Evolutionary conservation across 2,888 invertebrate genomes (phyloP), one percentile per base, ranked within the genome.

Genomic region (Emmelina monodactyla): DNA sequence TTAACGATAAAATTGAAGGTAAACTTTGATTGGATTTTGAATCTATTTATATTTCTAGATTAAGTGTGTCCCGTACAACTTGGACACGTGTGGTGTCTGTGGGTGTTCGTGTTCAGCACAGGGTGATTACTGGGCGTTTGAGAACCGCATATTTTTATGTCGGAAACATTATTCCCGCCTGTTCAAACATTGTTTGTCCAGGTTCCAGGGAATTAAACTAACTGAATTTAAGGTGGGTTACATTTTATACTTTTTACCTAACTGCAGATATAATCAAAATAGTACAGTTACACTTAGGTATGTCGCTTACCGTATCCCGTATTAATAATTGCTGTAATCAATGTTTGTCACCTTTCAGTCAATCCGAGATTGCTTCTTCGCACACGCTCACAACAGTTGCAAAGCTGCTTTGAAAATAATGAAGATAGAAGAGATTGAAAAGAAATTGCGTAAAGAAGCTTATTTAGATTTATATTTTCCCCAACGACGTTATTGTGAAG

Each of bases 91-190:
- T 44, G 70, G 60, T n/a, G 55, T 46, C 1, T 80, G 81, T 35
- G 71, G 69, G 1, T 71, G 72, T 39, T 70, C 65, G 0, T 81
- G 81, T 41, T 73, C 76, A 0, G 61, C 62, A 2, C 78, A 80
- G 41, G 85, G 85, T 1, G 85, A 85, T 50, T 85, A 85, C 45
- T 85, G 84, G 78, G 82, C 81, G 39, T 81, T 63, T 44, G 82
- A 80, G 46, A 67, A 80, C 43, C 60, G 68, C 43, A 55, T 79
- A 35, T 80, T 71, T 41, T 53, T 81, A 9, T 81, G 81, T 49
- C 56, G 81, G 43, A 64, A 59, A 44, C 79, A 80, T 51, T 79
- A 78, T 36, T 33, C 53, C 1, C 50, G 53, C 40, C 49, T 79
- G n/a, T 78, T 76, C 37, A 72, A 60, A 39, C 60, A 69, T 42